These are phyloP conservation scores for Pterois miles DNA, from an alignment of 2,797 vertebrate genomes.

Conservation along the genomic window DNA sequence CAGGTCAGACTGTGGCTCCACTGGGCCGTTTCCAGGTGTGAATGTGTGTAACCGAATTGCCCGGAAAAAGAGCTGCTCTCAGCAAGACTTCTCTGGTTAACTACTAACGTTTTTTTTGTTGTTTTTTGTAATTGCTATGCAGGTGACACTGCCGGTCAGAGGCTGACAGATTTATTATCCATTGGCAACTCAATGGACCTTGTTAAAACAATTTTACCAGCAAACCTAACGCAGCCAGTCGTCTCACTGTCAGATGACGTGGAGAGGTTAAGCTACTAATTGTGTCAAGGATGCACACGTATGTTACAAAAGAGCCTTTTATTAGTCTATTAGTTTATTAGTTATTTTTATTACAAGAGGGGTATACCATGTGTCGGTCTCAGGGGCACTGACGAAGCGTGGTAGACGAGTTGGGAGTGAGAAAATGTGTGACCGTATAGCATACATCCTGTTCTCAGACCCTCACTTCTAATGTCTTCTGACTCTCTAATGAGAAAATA, in stretches of 20 bases:
- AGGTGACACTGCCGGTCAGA: constrained; percentile 4
- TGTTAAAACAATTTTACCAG: constrained; percentile 7
- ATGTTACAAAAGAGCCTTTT: background rate
- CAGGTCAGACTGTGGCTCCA: background rate
- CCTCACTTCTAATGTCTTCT: background rate
- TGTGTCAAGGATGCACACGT: constrained; percentile 9
- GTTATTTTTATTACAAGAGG: too few relatives aligned
- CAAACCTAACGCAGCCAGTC: constrained; percentile 21
- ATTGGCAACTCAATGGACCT: background rate
- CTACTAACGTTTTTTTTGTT: too few relatives aligned
- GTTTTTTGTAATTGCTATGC: background rate
- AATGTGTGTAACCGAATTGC: background rate
- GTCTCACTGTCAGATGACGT: constrained; percentile 32
- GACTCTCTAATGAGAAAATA: background rate
- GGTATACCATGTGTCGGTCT: too few relatives aligned
- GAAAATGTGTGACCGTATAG: too few relatives aligned
- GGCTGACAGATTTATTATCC: constrained; percentile 15
- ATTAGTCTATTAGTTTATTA: too few relatives aligned
- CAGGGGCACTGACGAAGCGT: too few relatives aligned
- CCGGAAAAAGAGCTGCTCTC: constrained; percentile 2
- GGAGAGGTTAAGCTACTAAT: constrained; percentile 23
- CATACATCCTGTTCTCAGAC: too few relatives aligned
- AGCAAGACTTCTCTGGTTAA: background rate
- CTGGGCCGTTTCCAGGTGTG: background rate
- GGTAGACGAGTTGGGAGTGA: too few relatives aligned